Evolutionary conservation across 1,140 invertebrate species (phyloP).

Genomic region (Drosophila nigromelanica): DNA sequence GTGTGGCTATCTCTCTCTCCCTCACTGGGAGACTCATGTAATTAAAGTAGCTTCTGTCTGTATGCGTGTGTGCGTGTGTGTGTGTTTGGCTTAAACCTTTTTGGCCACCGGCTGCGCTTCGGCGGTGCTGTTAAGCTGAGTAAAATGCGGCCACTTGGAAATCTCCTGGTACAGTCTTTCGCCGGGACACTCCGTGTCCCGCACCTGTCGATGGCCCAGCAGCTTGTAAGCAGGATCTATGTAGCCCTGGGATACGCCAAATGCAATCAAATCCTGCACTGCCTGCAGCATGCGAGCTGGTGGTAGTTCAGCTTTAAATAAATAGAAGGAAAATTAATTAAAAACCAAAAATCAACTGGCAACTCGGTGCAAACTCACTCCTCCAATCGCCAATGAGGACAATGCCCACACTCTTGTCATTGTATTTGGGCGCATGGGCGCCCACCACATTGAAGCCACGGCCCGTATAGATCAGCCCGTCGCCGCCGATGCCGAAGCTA

Average conservation of each 20-base stretch:
- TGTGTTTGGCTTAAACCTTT: conserved; percentile 16
- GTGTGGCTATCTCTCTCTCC: neutral
- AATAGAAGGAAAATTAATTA: neutral
- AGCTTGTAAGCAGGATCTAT: conserved; percentile 87
- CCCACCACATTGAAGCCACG: conserved; percentile 90
- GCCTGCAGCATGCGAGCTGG: conserved; percentile 86
- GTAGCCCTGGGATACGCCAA: conserved; percentile 86
- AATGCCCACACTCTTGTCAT: conserved; percentile 89
- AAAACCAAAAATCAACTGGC: too few relatives aligned
- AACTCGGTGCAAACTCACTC: conserved; percentile 80
- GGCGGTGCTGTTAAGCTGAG: conserved; percentile 30
- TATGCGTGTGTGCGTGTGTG: neutral
- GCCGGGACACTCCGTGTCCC: conserved; percentile 89
- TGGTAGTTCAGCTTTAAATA: conserved; percentile 85
- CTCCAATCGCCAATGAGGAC: conserved; percentile 89
- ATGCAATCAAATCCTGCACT: conserved; percentile 86
- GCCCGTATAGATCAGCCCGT: conserved; percentile 90
- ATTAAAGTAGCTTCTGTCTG: conserved; percentile 20
- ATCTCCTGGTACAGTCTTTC: conserved; percentile 87
- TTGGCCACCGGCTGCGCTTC: conserved; percentile 20
- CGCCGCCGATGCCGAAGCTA: conserved; percentile 92
- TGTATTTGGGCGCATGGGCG: conserved; percentile 89
- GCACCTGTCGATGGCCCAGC: conserved; percentile 88
- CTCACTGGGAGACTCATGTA: neutral
- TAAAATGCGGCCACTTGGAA: conserved; percentile 87